Evolutionary conservation across 2,113 vertebrate species (phyloP).

Genomic region (Polypterus bichir): DNA sequence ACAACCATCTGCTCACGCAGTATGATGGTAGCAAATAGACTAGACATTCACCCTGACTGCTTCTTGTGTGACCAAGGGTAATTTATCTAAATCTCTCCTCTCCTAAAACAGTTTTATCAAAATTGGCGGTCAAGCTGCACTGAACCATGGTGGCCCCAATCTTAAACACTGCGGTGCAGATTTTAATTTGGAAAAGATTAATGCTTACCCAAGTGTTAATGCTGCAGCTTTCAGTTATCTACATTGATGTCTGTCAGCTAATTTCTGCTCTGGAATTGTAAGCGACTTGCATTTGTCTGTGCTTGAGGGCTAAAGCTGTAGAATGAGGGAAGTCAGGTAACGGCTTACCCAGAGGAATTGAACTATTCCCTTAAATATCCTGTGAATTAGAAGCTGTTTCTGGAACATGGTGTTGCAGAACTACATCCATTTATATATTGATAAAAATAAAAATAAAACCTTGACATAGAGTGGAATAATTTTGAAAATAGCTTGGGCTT

Average conservation of each 20-base stretch:
- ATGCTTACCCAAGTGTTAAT: constrained; percentile 72
- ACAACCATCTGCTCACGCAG: constrained; percentile 30
- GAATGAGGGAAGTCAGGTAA: constrained; percentile 37
- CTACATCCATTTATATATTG: no score
- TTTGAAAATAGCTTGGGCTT: no score
- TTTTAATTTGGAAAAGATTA: constrained; percentile 99
- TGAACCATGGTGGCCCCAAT: constrained; percentile 81
- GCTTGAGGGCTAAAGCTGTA: constrained; percentile 35
- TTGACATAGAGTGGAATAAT: no score
- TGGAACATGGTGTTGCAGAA: not conserved
- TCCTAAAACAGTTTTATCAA: constrained; percentile 97
- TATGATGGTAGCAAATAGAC: constrained; percentile 38
- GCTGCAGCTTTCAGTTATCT: constrained; percentile 71
- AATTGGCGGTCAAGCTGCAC: constrained; percentile 79
- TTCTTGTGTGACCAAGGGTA: constrained; percentile 51
- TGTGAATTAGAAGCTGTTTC: constrained; percentile 66
- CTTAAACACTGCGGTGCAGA: constrained; percentile 71
- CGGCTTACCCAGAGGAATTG: constrained; percentile 44
- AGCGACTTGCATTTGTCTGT: constrained; percentile 53
- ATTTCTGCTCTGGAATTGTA: constrained; percentile 58
- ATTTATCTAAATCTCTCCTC: constrained; percentile 92
- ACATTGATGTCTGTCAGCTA: constrained; percentile 72
- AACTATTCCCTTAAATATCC: constrained; percentile 69
- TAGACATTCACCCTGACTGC: constrained; percentile 37
- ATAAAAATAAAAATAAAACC: no score